phyloP scores from a whole-genome alignment of 2,797 vertebrate genomes.

The Ficedula albicollis region DNA sequence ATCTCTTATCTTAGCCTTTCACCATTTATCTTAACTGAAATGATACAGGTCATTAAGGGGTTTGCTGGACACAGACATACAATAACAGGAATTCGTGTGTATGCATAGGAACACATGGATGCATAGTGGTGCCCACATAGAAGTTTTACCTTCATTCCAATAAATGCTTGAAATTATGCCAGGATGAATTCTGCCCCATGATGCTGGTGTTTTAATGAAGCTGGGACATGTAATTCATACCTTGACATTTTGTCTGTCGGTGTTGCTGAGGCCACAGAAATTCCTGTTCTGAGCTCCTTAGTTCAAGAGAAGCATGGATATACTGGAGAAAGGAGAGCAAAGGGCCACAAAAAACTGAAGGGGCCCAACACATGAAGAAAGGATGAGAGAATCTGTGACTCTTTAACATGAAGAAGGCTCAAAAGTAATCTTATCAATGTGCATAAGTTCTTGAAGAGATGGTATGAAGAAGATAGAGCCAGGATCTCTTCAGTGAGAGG shows the following conservation, averaged over 20 bases:
- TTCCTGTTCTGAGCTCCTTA: background rate
- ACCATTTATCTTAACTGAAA: background rate
- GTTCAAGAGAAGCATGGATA: background rate
- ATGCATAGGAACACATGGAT: background rate
- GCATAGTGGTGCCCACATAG: accelerated
- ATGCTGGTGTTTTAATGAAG: background rate
- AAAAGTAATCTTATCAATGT: background rate
- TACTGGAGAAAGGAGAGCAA: background rate
- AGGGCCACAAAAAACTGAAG: background rate
- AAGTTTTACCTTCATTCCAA: background rate
- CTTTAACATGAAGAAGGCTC: background rate
- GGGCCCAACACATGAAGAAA: background rate
- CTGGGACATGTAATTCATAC: background rate
- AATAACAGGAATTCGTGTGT: background rate
- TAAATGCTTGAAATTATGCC: background rate
- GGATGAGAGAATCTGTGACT: background rate
- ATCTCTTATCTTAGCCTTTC: background rate
- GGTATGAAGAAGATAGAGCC: background rate
- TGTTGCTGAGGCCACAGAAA: background rate
- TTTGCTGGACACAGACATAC: background rate
- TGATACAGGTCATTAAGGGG: background rate
- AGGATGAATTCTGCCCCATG: background rate
- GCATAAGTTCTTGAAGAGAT: background rate
- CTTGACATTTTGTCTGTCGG: background rate
- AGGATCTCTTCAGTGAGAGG: background rate